Base-by-base conservation (phyloP, 2,888 invertebrate species). In the Drosophila barbarae region DNA sequence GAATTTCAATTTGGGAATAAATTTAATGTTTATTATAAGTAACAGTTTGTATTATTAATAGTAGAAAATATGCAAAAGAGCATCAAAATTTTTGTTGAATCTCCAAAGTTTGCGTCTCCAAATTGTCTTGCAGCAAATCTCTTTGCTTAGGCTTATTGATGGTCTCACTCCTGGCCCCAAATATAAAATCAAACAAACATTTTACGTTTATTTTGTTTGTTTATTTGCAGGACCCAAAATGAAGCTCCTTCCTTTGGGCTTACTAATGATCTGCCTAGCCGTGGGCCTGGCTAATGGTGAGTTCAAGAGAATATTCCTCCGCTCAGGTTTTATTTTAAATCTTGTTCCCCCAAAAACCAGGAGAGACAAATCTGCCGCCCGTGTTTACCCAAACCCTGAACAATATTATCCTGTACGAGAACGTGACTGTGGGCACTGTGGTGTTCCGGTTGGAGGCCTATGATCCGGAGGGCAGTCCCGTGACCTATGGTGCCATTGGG, bases 401-500 rank as follows among this genome's bases (percentile, higher is more conserved):
- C 90, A 94, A 94, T 85, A 90, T 93, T 75, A 92, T 94, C 7
- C 89, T 97, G 15, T 92, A 93, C 6, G 97, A 97, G 90, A 93
- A 93, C 85, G 95, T 94, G 9, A 92, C 94, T 3, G 93, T 96
- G 6, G 96, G 96, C 0, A 91, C 93, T 7, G 90, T 93, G 3
- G 94, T 97, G n/a, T 95, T 94, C 89, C 93, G 90, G 13, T 90
- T 97, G 53, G 92, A 94, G 85, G 96, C 95, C 8, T 91, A 92
- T 38, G 96, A 97, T 90, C 96, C 96, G 0, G 96, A 96, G 87
- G 93, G 93, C 46, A 92, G 94, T 34, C 92, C 93, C 90, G 90
- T 93, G 39, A 91, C 90, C 72, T 93, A 92, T 87, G 94, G 94
- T 52, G 91, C 95, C 61, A 92, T 93, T 69, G 95, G 96, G 28